Conservation (phyloP, 2,113 vertebrate species). For the Piliocolobus tephrosceles region DNA sequence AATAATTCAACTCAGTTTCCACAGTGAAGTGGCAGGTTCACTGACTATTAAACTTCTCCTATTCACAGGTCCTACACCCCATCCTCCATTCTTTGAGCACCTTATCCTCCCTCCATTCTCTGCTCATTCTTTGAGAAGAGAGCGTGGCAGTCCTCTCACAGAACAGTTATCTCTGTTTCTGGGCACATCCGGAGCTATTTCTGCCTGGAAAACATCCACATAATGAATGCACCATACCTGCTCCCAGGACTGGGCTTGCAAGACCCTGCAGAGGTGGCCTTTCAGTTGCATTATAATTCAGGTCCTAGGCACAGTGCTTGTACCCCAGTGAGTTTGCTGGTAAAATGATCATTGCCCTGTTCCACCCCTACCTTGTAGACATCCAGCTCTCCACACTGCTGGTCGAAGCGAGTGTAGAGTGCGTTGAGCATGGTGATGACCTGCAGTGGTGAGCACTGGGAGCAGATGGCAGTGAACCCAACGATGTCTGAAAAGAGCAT, state of each 20-base stretch:
- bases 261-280: not conserved
- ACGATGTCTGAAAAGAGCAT: slow-evolving; percentile 99
- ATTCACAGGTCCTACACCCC: not conserved
- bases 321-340: not conserved
- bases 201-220: not conserved
- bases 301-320: not conserved
- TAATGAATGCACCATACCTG: not conserved
- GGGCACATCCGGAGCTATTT: slow-evolving; percentile 2
- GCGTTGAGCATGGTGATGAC: slow-evolving; percentile 99
- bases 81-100: not conserved
- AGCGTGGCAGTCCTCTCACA: not conserved
- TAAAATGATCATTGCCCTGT: fast-evolving
- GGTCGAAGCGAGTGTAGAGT: slow-evolving; percentile 97
- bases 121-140: not conserved
- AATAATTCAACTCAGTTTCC: not conserved
- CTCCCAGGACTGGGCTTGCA: not conserved
- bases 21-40: not conserved
- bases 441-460: slow-evolving; percentile 96
- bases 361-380: slow-evolving; percentile 95
- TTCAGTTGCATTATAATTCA: not conserved
- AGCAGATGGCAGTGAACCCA: slow-evolving; percentile 98
- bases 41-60: not conserved
- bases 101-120: not conserved
- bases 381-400: slow-evolving; percentile 95
- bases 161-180: slow-evolving; percentile 4